phyloP scores from a whole-genome alignment of 2,888 invertebrate species.

The Cryptus viduatorius region DNA sequence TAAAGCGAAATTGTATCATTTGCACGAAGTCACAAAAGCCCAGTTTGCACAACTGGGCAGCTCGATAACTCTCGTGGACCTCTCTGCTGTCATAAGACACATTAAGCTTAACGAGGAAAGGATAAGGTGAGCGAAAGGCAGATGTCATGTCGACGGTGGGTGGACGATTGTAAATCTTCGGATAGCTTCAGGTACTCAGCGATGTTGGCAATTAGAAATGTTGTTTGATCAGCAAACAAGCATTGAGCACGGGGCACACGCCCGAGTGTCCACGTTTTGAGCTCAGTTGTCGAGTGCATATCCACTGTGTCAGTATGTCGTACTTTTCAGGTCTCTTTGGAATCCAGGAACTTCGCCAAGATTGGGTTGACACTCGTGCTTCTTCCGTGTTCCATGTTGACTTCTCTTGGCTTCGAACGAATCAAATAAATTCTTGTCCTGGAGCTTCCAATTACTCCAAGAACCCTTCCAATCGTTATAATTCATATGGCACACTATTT shows the following conservation, averaged over 20 bases:
- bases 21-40: no score
- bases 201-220: conserved; percentile 68
- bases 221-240: conserved; percentile 72
- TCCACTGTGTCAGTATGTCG: conserved; percentile 8
- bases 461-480: background rate
- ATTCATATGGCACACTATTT: background rate
- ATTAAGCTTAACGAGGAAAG: background rate
- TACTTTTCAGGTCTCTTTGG: conserved; percentile 15
- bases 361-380: conserved; percentile 1
- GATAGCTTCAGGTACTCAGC: conserved; percentile 53
- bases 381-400: background rate
- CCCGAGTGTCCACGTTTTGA: conserved; percentile 26
- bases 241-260: conserved; percentile 62
- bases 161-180: conserved; percentile 19
- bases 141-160: background rate
- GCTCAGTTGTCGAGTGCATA: background rate
- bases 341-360: conserved; percentile 12
- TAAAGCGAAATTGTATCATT: no score
- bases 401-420: background rate
- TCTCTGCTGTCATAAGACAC: no score
- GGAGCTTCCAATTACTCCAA: background rate
- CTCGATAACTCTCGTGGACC: no score
- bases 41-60: no score
- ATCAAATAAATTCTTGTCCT: background rate
- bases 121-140: background rate